Evolutionary conservation across 1,140 invertebrate genomes (phyloP).

Genomic region (Papilio helenus): DNA sequence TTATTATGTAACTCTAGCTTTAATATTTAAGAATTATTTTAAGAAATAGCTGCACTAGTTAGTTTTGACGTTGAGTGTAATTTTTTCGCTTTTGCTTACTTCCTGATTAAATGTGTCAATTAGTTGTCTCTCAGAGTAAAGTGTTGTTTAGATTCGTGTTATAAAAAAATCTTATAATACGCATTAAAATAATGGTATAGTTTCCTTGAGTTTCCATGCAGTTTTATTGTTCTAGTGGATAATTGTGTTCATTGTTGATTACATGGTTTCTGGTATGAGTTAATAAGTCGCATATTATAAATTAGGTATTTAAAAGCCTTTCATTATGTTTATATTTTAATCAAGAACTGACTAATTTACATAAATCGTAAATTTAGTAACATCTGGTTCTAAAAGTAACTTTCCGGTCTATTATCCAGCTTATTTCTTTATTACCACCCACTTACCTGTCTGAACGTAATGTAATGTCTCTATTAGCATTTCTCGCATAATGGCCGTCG

Average conservation of each 20-base stretch:
- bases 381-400: background rate
- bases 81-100: background rate
- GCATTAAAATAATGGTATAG: constrained; percentile 7
- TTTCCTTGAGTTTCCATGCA: background rate
- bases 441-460: background rate
- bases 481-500: constrained; percentile 26
- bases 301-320: background rate
- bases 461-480: constrained; percentile 35
- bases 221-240: background rate
- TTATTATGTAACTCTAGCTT: too few relatives aligned
- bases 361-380: background rate
- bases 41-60: background rate
- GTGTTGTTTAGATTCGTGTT: background rate
- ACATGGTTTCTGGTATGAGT: background rate
- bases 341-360: background rate
- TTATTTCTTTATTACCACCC: constrained; percentile 13
- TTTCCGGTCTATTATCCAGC: background rate
- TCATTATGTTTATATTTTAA: background rate
- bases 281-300: background rate
- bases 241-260: constrained; percentile 16
- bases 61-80: background rate
- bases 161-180: background rate
- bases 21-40: too few relatives aligned
- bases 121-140: background rate
- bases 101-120: too few relatives aligned